These are phyloP conservation scores for Sebastes fasciatus DNA, from an alignment of 2,113 vertebrate species.

Conservation along the genomic window DNA sequence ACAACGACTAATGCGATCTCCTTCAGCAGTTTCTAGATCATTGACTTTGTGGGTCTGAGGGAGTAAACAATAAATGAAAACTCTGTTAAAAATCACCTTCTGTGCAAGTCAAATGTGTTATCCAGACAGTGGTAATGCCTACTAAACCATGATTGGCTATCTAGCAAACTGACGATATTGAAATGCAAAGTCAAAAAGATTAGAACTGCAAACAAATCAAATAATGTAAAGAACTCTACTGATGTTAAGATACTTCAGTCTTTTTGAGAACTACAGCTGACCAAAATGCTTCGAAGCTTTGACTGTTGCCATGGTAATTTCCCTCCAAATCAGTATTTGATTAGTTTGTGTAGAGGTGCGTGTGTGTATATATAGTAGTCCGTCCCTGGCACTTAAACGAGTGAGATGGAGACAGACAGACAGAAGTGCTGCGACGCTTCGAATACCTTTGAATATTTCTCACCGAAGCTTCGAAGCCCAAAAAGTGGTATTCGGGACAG, in stretches of 20 bases:
- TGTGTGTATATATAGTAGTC: too few relatives aligned
- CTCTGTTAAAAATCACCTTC: background rate
- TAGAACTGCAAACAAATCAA: background rate
- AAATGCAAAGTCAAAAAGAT: conserved; percentile 5
- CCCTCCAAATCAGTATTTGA: too few relatives aligned
- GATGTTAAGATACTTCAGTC: background rate
- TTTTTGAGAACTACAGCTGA: background rate
- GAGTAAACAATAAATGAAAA: background rate
- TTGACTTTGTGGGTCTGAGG: background rate
- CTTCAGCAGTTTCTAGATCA: background rate
- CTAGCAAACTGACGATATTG: background rate
- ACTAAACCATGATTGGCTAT: background rate
- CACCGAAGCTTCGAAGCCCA: too few relatives aligned
- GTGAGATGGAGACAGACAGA: too few relatives aligned
- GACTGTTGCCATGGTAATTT: too few relatives aligned
- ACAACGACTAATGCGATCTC: background rate
- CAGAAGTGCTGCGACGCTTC: too few relatives aligned
- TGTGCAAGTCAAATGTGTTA: background rate
- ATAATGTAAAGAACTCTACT: background rate
- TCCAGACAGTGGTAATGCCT: too few relatives aligned
- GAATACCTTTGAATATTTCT: too few relatives aligned
- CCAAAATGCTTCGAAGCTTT: too few relatives aligned
- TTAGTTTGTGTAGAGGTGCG: too few relatives aligned
- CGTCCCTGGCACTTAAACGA: too few relatives aligned
- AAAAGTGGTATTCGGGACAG: too few relatives aligned